Conservation (phyloP, 2,888 invertebrate species). For the Chalcosyrphus nemorum region DNA sequence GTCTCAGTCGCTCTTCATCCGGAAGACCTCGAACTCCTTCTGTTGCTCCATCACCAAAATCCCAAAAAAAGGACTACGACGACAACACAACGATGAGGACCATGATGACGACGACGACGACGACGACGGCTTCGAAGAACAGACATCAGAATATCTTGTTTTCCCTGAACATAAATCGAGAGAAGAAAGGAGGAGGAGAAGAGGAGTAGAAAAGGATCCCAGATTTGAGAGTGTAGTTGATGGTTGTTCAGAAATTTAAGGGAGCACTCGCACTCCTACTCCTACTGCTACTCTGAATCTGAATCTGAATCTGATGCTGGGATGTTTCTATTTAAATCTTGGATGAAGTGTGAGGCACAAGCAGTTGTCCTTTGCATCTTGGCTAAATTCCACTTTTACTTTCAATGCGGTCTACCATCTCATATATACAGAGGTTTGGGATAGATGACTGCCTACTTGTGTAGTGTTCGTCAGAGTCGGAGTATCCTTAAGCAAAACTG, state of each 20-base stretch:
- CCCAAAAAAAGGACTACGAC: slow-evolving; percentile 61
- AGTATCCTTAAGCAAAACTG: slow-evolving; percentile 62
- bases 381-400: slow-evolving; percentile 69
- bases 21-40: slow-evolving; percentile 45
- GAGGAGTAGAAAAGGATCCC: slow-evolving; percentile 42
- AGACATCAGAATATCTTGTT: slow-evolving; percentile 73
- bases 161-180: slow-evolving; percentile 68
- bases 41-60: slow-evolving; percentile 36
- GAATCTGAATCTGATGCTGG: no score
- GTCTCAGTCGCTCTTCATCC: slow-evolving; percentile 54
- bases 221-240: slow-evolving; percentile 63
- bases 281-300: neutral
- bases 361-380: slow-evolving; percentile 71
- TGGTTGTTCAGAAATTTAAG: slow-evolving; percentile 69
- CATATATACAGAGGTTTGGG: slow-evolving; percentile 38
- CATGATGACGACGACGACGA: slow-evolving; percentile 67
- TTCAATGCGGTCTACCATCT: slow-evolving; percentile 68
- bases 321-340: slow-evolving; percentile 71
- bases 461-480: slow-evolving; percentile 19
- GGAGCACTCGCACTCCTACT: slow-evolving; percentile 9
- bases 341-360: slow-evolving; percentile 59
- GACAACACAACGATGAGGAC: slow-evolving; percentile 44
- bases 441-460: slow-evolving; percentile 42
- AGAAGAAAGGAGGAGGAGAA: slow-evolving; percentile 23
- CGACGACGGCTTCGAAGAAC: slow-evolving; percentile 69